These are phyloP conservation scores for Gymnothorax reevesii DNA, from an alignment of 2,797 vertebrate genomes.

Conservation along the genomic window DNA sequence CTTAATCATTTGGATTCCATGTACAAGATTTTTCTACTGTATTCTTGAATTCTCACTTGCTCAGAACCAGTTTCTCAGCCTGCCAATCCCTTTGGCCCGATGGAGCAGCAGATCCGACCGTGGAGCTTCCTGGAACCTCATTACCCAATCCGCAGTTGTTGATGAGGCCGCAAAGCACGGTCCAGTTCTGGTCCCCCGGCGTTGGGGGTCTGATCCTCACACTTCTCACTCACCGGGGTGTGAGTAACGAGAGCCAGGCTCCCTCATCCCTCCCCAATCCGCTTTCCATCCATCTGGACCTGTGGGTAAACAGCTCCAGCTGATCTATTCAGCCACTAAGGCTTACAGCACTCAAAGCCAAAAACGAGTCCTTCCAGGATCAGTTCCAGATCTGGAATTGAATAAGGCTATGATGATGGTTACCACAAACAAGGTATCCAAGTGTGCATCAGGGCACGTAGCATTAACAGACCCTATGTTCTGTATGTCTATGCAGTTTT, in stretches of 20 bases:
- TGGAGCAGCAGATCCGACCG: not conserved
- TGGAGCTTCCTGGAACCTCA: not conserved
- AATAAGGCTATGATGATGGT: not conserved
- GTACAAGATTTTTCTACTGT: not conserved
- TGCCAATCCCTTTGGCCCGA: not conserved
- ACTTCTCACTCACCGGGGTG: constrained; percentile 1
- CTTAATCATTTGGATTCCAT: not conserved
- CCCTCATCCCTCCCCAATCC: not conserved
- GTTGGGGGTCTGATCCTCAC: not conserved
- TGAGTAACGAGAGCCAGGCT: not conserved
- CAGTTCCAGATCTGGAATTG: not conserved
- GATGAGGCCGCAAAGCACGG: not conserved
- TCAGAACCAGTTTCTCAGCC: not conserved
- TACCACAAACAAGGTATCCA: not conserved
- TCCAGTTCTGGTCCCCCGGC: not conserved
- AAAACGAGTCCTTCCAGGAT: not conserved
- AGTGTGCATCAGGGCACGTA: not conserved
- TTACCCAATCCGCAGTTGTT: too few relatives aligned
- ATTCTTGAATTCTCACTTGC: not conserved
- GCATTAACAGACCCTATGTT: too few relatives aligned
- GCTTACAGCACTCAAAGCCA: not conserved
- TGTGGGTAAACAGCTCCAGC: not conserved
- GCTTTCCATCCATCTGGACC: not conserved
- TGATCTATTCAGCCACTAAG: not conserved
- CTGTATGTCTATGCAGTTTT: too few relatives aligned